These are phyloP conservation scores for Drosophila paranaensis DNA, from an alignment of 2,888 invertebrate genomes.

Conservation along the genomic window DNA sequence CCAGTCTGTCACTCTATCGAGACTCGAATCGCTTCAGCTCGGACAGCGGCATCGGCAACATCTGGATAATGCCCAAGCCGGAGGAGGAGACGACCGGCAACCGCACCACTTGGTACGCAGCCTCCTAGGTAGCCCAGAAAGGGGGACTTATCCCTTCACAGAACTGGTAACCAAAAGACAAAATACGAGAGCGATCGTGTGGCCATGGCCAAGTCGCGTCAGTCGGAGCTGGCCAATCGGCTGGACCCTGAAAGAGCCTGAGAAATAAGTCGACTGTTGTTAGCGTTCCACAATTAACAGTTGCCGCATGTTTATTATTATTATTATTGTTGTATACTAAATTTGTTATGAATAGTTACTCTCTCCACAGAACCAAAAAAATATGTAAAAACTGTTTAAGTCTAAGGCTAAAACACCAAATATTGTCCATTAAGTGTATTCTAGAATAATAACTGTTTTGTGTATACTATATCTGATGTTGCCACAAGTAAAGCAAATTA, in stretches of 20 bases:
- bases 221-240: slow-evolving; percentile 11
- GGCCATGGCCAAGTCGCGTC: not conserved
- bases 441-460: slow-evolving; percentile 17
- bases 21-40: slow-evolving; percentile 84
- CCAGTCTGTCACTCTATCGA: slow-evolving; percentile 81
- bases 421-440: slow-evolving; percentile 58
- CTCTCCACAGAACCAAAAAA: slow-evolving; percentile 15
- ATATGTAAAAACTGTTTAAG: slow-evolving; percentile 17
- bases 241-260: slow-evolving; percentile 15
- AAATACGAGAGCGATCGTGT: not conserved
- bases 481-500: slow-evolving; percentile 38
- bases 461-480: slow-evolving; percentile 15
- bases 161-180: slow-evolving; percentile 9
- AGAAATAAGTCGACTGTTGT: slow-evolving; percentile 26
- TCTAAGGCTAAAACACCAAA: slow-evolving; percentile 70
- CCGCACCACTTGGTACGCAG: slow-evolving; percentile 84
- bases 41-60: slow-evolving; percentile 84
- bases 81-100: slow-evolving; percentile 71
- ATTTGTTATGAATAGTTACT: slow-evolving; percentile 27
- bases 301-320: slow-evolving; percentile 16
- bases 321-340: slow-evolving; percentile 7
- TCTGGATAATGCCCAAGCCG: slow-evolving; percentile 81
- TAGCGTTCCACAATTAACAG: slow-evolving; percentile 6
- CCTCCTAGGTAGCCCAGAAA: slow-evolving; percentile 28
- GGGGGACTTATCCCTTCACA: not conserved